Evolutionary conservation across 2,888 invertebrate genomes (phyloP).

Genomic region (Acrobasis consociella): DNA sequence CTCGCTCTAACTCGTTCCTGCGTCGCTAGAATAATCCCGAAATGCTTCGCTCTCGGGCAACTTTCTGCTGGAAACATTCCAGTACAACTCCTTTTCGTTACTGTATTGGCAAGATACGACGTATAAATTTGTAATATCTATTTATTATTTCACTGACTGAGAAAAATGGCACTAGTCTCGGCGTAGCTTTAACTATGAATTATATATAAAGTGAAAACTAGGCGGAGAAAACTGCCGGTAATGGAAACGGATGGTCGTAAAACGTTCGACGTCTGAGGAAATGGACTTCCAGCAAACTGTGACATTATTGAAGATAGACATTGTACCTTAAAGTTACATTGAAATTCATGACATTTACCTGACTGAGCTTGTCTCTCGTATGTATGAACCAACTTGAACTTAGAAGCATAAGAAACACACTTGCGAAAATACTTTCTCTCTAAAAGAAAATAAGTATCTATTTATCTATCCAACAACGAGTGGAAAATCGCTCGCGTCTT

Average conservation of each 20-base stretch:
- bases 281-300: neutral
- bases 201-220: neutral
- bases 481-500: too few species aligned
- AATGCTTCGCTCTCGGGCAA: slow-evolving; percentile 13
- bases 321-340: neutral
- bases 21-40: slow-evolving; percentile 13
- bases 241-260: neutral
- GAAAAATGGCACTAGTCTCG: slow-evolving; percentile 9
- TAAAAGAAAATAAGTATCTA: too few species aligned
- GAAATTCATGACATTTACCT: slow-evolving; percentile 3
- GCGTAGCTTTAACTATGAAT: neutral
- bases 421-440: too few species aligned
- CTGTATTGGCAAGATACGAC: slow-evolving; percentile 13
- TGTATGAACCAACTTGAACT: too few species aligned
- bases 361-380: too few species aligned
- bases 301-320: slow-evolving; percentile 1
- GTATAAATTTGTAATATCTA: slow-evolving; percentile 13
- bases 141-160: slow-evolving; percentile 5
- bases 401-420: too few species aligned
- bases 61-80: slow-evolving; percentile 16
- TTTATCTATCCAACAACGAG: too few species aligned
- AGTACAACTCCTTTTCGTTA: slow-evolving; percentile 2
- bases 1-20: neutral
- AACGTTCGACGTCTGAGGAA: slow-evolving; percentile 1
- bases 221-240: neutral